Evolutionary conservation across 2,113 vertebrate species (phyloP).

Genomic region (Ochotona princeps): DNA sequence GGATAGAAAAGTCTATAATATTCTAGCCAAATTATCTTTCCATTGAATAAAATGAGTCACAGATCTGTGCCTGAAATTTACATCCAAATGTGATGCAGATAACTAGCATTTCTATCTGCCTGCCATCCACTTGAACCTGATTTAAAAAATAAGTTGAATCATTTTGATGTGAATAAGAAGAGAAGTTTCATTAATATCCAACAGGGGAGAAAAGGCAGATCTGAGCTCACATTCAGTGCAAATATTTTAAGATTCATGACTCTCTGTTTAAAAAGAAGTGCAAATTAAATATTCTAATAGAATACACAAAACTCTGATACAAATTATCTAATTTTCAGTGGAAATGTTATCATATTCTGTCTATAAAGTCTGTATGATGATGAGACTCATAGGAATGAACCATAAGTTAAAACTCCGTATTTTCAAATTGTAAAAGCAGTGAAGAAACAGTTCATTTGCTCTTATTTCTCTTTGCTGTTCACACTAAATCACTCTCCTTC

Average conservation of each 20-base stretch:
- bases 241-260: background rate
- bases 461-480: background rate
- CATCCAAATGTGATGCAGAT: background rate
- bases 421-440: background rate
- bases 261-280: background rate
- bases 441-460: background rate
- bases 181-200: background rate
- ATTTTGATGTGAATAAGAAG: slow-evolving; percentile 46
- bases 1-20: slow-evolving; percentile 32
- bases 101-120: slow-evolving; percentile 3
- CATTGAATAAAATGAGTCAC: slow-evolving; percentile 40
- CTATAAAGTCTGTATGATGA: background rate
- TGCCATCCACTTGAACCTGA: slow-evolving; percentile 35
- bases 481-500: background rate
- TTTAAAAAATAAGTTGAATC: slow-evolving; percentile 52
- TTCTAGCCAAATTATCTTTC: slow-evolving; percentile 53
- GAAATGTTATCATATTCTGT: background rate
- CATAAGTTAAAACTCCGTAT: background rate
- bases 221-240: background rate
- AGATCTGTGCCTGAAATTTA: slow-evolving; percentile 48
- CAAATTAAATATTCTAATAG: background rate
- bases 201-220: background rate
- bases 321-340: background rate
- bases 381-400: background rate
- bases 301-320: background rate